Base-by-base conservation (phyloP, 2,113 vertebrate genomes). In the Sarotherodon lohbergeri region DNA sequence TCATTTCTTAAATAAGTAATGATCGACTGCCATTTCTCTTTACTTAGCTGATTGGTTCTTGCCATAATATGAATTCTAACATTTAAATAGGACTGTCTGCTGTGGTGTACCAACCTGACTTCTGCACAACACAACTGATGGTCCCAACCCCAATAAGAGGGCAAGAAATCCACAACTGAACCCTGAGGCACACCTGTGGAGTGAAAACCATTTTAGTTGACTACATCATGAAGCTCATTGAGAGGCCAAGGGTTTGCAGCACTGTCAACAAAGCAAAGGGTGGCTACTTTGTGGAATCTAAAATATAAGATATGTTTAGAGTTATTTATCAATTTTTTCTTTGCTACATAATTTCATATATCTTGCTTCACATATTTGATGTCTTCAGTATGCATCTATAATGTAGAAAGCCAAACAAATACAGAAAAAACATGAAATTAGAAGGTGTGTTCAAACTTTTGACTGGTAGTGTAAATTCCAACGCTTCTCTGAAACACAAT, bases 401-500 rank as follows among this genome's bases (percentile, higher is more conserved):
- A 34, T 61, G 59, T 63, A 63, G 59, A 63, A 63, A 19, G 29
- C 29, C 34, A 29, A 63, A 34, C 29, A 63, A 63, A 6, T 63
- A 19, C 19, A 34, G 59, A 63, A 34, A 63, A 63, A 63, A 63
- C 19, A 34, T 63, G 29, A 63, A 63, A 34, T 61, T 61, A 61
- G 29, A 34, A 63, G 59, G 29, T 34, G 59, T 63, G 59, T 63
- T 63, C 59, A 63, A 63, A 63, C 59, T 34, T 34, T 19, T 63
- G 59, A 19, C 57, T 61, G 57, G 9, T 34, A 61, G 9, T 61
- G 57, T 61, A 61, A 34, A 61, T 91, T 98, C 95, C 80, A 91
- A 79, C 2, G 94, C 88, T 66, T 93, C 96, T 93, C 98, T 98
- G 85, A 6, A 92, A 89, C 73, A 92, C 34, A 92, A 80, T 7